Base-by-base conservation (phyloP, 2,888 invertebrate genomes). In the Glaucopsyche alexis region DNA sequence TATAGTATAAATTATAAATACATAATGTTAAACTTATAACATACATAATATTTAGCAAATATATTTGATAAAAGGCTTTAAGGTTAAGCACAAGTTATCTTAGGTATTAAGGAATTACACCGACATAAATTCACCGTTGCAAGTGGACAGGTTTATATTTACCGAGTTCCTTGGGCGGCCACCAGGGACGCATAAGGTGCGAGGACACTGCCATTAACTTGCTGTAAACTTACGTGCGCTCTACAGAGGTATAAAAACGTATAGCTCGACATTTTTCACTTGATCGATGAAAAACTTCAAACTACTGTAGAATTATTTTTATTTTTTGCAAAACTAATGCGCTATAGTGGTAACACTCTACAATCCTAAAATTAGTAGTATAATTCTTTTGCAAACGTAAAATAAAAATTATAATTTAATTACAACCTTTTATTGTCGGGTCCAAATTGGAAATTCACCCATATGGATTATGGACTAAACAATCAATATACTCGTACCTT, bases 131-230 rank as follows among this genome's bases (percentile, higher is more conserved):
- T 47, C 49, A 29, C 0, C 47, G 47, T 19, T 29, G 69, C 69
- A 69, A 60, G 69, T 69, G 49, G 45, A 67, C 67, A 69, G 69
- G 69, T 69, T 69, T 69, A 69, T 69, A 69, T 49, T 69, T 49
- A 69, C 47, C 13, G 47, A 67, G 47, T 49, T 47, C 29, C 69
- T 47, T 19, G 29, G 69, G 13, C 47, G 79, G 77, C 77, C 78
- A 78, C 79, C 76, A 45, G 74, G 72, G 74, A 74, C 64, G 49
- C 74, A 67, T 72, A 64, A 73, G 72, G 47, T 66, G 71, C 74
- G 74, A 55, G 65, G 70, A 38, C 47, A 69, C 69, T 49, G 69
- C 47, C 73, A 72, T 72, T 74, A 69, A 71, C 71, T 73, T 66
- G 49, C 65, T 65, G 19, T 49, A 47, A 73, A 73, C 71, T 69